Evolutionary conservation across 23 tunicate genomes (phyloP), one percentile per base, ranked within the genome.

Genomic region (Styela plicata): DNA sequence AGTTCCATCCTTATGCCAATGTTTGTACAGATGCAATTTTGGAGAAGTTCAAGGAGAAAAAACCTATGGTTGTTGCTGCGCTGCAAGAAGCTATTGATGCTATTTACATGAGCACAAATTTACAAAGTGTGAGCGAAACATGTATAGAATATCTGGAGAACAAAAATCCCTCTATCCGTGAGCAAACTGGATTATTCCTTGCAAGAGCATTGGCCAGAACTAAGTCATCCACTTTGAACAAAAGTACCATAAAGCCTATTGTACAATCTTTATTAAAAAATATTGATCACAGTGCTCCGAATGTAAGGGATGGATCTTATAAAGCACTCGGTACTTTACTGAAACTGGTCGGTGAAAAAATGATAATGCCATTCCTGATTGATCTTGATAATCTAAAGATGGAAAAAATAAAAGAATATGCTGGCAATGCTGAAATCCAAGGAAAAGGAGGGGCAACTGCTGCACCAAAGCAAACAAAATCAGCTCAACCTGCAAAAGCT

Each of bases 31-130:
- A 87, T 22, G 94, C 85, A 33, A 83, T 89, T 84, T 83, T 96
- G 1, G 94, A 83, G 52, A 82, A 91, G 25, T 96, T 96, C 70
- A 96, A 96, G 66, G 99, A 96, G 36, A 96, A 96, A 64, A 96
- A 96, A 65, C 63, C 85, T 34, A 88, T 53, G 19, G 99, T 96
- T 18, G 86, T 87, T 24, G 83, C 87, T 31, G 97, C 97, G 29
- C 69, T 93, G 36, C 91, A 88, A 66, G 97, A 87, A 69, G 94
- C 97, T 25, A 70, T 67, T 2, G 99, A 96, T 69, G 90, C 97
- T 30, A 80, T 91, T 37, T 85, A 70, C 57, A 21, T 66, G 26
- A 84, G 97, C 31, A 87, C 85, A 30, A 85, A 80, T 77, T 67
- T 26, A 18, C 87, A 76, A 82, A 91, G 88, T 26, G 64, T 96